Conservation (phyloP, 1,140 invertebrate genomes). For the Drosophila bifasciata region DNA sequence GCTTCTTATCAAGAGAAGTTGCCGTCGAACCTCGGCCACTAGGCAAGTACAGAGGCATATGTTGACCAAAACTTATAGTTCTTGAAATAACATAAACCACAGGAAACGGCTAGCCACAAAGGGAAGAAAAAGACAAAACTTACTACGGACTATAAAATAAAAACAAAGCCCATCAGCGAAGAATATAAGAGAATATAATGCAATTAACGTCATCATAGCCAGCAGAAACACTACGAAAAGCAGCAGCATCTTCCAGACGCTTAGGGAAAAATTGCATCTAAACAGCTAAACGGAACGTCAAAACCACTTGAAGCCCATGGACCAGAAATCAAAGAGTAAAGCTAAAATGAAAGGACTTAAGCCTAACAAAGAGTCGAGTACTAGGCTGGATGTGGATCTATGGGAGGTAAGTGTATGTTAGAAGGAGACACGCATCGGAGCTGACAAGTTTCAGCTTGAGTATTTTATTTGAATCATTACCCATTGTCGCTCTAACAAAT, state of each 20-base stretch:
- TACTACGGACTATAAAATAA: background rate
- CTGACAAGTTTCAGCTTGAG: too few relatives aligned
- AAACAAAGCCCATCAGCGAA: too few relatives aligned
- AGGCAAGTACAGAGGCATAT: slow-evolving; percentile 7
- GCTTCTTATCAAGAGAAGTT: too few relatives aligned
- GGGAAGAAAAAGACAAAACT: slow-evolving; percentile 1
- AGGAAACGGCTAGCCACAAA: background rate
- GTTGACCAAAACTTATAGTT: slow-evolving; percentile 37
- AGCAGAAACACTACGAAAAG: background rate
- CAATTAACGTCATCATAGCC: too few relatives aligned
- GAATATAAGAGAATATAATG: too few relatives aligned
- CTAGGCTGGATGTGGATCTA: slow-evolving; percentile 65
- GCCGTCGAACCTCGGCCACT: too few relatives aligned
- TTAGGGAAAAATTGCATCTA: background rate
- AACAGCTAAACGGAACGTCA: background rate
- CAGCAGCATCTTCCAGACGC: background rate
- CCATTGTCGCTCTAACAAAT: too few relatives aligned
- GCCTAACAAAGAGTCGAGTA: slow-evolving; percentile 71
- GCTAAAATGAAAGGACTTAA: slow-evolving; percentile 64
- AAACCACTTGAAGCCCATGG: slow-evolving; percentile 33
- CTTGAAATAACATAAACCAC: slow-evolving; percentile 48
- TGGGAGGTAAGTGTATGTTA: slow-evolving; percentile 59
- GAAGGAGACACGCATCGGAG: background rate
- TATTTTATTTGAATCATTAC: too few relatives aligned
- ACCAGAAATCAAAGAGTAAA: slow-evolving; percentile 60